These are phyloP conservation scores for Oceanodroma leucorhoa DNA, from an alignment of 2,797 vertebrate genomes.

Conservation along the genomic window DNA sequence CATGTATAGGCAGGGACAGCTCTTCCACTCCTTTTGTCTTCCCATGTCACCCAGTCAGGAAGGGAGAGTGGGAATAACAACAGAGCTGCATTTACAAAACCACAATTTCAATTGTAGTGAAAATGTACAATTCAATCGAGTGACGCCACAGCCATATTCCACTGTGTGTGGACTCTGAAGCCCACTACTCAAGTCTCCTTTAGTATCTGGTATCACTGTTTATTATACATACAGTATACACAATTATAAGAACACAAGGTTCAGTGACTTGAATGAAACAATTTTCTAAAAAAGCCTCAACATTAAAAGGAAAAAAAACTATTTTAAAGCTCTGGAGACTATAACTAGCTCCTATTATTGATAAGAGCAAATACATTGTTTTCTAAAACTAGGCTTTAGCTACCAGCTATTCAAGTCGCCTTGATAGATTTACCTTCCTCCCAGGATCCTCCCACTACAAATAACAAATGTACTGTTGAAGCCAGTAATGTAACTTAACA, in stretches of 20 bases:
- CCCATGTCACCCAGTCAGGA: not conserved
- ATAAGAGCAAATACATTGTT: not conserved
- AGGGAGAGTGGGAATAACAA: not conserved
- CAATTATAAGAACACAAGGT: not conserved
- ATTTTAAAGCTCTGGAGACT: not conserved
- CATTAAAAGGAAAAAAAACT: not conserved
- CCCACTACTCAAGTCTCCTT: not conserved
- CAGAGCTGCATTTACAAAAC: not conserved
- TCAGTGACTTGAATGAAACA: not conserved
- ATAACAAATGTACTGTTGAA: not conserved
- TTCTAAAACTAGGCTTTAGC: not conserved
- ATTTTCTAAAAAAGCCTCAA: not conserved
- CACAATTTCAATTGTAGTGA: not conserved
- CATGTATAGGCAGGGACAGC: not conserved
- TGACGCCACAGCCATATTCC: not conserved
- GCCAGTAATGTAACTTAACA: not conserved
- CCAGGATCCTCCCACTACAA: not conserved
- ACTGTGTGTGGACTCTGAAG: not conserved
- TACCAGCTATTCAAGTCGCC: not conserved
- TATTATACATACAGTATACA: not conserved
- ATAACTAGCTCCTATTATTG: not conserved
- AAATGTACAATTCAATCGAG: not conserved
- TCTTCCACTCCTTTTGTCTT: not conserved
- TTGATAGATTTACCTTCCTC: not conserved
- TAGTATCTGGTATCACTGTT: not conserved